Evolutionary conservation across 2,797 vertebrate genomes (phyloP).

Genomic region (Simalia tracyae): DNA sequence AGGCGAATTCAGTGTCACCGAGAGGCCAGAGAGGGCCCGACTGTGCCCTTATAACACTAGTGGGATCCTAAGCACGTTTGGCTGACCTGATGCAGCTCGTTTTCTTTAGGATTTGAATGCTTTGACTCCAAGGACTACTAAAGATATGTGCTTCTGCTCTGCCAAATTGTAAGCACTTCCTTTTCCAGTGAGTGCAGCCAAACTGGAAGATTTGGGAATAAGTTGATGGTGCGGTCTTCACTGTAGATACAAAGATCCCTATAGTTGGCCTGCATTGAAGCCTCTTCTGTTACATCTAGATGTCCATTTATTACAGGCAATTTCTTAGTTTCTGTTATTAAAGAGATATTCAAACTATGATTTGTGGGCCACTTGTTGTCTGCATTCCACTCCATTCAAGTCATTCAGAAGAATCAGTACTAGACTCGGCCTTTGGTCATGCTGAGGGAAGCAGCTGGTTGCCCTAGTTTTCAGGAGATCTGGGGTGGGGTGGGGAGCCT

Average conservation of each 20-base stretch:
- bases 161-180: background rate
- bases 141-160: background rate
- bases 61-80: background rate
- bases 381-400: background rate
- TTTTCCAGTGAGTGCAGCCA: background rate
- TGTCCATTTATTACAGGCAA: background rate
- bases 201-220: background rate
- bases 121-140: background rate
- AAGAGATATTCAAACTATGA: background rate
- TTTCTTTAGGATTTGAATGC: background rate
- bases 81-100: background rate
- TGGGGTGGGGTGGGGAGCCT: background rate
- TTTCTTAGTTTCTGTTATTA: background rate
- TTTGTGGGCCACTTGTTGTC: background rate
- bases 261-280: background rate
- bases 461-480: background rate
- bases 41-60: too few species aligned
- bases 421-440: background rate
- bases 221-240: background rate
- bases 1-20: conserved; percentile 51
- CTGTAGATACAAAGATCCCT: background rate
- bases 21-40: background rate
- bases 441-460: background rate
- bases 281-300: background rate
- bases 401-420: background rate